phyloP scores from a whole-genome alignment of 1,140 invertebrate genomes.

The Bacillus rossius region DNA sequence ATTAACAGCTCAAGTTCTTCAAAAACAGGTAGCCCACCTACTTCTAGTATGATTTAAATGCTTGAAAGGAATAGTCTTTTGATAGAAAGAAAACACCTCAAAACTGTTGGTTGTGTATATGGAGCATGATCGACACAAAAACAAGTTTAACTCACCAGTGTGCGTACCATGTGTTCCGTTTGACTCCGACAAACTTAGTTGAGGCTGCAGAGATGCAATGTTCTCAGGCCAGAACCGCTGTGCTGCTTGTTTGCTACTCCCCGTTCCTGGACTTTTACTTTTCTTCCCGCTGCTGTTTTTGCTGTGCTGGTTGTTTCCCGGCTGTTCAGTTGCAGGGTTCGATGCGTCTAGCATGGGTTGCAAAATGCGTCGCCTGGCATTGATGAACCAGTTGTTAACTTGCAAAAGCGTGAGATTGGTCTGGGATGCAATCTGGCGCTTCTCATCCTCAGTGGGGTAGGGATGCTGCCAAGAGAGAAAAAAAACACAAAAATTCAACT shows the following conservation, averaged over 20 bases:
- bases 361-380: slow-evolving; percentile 85
- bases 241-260: slow-evolving; percentile 41
- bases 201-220: slow-evolving; percentile 46
- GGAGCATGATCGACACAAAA: neutral
- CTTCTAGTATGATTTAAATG: neutral
- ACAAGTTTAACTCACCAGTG: neutral
- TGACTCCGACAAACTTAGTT: slow-evolving; percentile 15
- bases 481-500: slow-evolving; percentile 15
- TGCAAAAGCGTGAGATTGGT: slow-evolving; percentile 79
- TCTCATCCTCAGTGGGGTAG: slow-evolving; percentile 91
- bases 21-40: neutral
- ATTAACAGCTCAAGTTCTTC: neutral
- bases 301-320: slow-evolving; percentile 32
- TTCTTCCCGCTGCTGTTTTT: slow-evolving; percentile 29
- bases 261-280: slow-evolving; percentile 27
- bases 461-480: slow-evolving; percentile 60
- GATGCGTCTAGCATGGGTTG: slow-evolving; percentile 84
- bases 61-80: neutral
- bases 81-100: neutral
- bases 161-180: neutral
- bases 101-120: neutral
- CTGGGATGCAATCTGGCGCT: slow-evolving; percentile 79
- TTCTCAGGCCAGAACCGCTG: slow-evolving; percentile 54
- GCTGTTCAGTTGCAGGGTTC: slow-evolving; percentile 29
- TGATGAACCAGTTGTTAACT: slow-evolving; percentile 92